Evolutionary conservation across 2,888 invertebrate genomes (phyloP).

Genomic region (Pandemis cinnamomeana): DNA sequence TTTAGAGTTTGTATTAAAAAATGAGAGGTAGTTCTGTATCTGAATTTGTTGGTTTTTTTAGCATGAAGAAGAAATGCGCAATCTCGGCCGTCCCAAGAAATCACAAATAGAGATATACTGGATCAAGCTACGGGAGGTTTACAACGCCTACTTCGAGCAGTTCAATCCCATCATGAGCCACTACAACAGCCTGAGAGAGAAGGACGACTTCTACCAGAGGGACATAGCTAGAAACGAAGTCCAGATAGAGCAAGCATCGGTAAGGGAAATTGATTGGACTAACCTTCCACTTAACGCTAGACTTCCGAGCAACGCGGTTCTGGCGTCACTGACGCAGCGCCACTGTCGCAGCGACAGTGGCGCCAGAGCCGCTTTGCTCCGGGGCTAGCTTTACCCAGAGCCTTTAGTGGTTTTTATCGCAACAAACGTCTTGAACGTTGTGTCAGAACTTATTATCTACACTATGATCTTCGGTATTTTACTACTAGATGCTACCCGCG

Average conservation of each 20-base stretch:
- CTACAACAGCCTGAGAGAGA: conserved; percentile 71
- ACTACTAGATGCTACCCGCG: no score
- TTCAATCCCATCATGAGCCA: conserved; percentile 78
- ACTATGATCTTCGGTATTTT: no score
- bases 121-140: conserved; percentile 69
- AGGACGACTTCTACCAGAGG: conserved; percentile 81
- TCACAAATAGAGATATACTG: conserved; percentile 73
- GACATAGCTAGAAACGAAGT: conserved; percentile 75
- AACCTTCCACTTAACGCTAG: not conserved
- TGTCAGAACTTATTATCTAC: no score
- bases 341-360: no score
- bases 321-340: no score
- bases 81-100: conserved; percentile 72
- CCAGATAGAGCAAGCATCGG: conserved; percentile 68
- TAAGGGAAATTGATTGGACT: conserved; percentile 46
- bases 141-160: conserved; percentile 67
- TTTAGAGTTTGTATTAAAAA: no score
- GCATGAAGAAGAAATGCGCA: conserved; percentile 76
- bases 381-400: no score
- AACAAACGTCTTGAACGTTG: no score
- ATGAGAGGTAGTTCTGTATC: no score
- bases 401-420: no score
- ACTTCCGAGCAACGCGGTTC: no score
- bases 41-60: conserved; percentile 45
- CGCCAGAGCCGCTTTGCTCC: no score